phyloP scores from a whole-genome alignment of 2,888 invertebrate genomes.

The Chironomus riparius region DNA sequence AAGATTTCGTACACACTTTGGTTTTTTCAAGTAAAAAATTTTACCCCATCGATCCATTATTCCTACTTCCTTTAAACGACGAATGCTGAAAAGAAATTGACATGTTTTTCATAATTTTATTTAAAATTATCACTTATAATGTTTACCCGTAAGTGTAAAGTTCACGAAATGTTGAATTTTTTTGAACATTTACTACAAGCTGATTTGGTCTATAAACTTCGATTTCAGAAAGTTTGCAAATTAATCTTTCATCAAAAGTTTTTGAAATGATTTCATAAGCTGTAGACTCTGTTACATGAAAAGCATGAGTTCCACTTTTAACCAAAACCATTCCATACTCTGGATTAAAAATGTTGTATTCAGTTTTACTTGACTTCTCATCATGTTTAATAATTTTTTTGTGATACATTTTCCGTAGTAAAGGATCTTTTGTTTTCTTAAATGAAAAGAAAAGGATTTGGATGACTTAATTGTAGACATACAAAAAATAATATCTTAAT shows the following conservation, averaged over 20 bases:
- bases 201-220: slow-evolving; percentile 52
- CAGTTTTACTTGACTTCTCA: slow-evolving; percentile 31
- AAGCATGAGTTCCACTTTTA: slow-evolving; percentile 57
- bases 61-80: slow-evolving; percentile 51
- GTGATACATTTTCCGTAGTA: too few relatives aligned
- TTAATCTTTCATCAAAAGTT: slow-evolving; percentile 54
- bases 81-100: slow-evolving; percentile 42
- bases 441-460: too few relatives aligned
- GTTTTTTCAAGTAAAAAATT: slow-evolving; percentile 51
- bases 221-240: slow-evolving; percentile 58
- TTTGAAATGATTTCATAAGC: slow-evolving; percentile 59
- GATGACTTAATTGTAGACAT: too few relatives aligned
- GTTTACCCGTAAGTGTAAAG: slow-evolving; percentile 51
- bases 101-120: too few relatives aligned
- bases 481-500: too few relatives aligned
- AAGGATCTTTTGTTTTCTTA: too few relatives aligned
- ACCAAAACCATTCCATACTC: slow-evolving; percentile 51
- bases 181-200: slow-evolving; percentile 48
- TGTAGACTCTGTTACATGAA: slow-evolving; percentile 56
- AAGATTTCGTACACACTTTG: slow-evolving; percentile 46
- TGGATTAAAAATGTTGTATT: slow-evolving; percentile 47
- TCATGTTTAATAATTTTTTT: slow-evolving; percentile 23
- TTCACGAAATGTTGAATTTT: slow-evolving; percentile 54
- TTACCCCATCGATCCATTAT: slow-evolving; percentile 49
- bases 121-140: slow-evolving; percentile 23